These are phyloP conservation scores for Panurus biarmicus DNA, from an alignment of 2,113 vertebrate genomes.

Conservation along the genomic window DNA sequence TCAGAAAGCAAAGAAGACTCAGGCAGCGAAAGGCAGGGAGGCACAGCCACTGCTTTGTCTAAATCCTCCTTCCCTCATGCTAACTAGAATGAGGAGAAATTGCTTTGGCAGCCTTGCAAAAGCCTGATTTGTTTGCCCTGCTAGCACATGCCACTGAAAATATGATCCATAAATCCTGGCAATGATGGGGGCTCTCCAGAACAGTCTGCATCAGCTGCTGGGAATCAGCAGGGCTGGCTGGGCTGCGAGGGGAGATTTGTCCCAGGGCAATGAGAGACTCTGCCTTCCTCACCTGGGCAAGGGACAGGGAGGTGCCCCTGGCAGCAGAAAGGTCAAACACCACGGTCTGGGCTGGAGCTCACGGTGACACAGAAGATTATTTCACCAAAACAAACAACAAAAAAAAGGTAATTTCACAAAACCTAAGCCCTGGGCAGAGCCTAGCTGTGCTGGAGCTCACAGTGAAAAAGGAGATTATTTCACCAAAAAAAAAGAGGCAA, in stretches of 20 bases:
- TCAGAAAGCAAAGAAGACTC: neutral
- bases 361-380: rapidly evolving
- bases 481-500: neutral
- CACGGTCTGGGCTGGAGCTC: rapidly evolving
- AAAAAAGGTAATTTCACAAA: neutral
- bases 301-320: neutral
- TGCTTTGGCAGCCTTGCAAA: constrained; percentile 23
- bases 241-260: neutral
- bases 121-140: constrained; percentile 28
- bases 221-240: neutral
- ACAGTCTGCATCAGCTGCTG: neutral
- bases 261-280: neutral
- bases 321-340: neutral
- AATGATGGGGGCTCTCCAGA: neutral
- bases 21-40: neutral
- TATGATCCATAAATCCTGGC: neutral
- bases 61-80: neutral
- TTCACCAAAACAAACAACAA: no score
- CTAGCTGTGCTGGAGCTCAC: rapidly evolving
- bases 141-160: neutral
- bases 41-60: neutral
- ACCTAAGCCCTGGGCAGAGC: no score
- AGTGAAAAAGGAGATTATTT: rapidly evolving
- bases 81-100: constrained; percentile 7
- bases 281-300: neutral